These are phyloP conservation scores for Acridotheres tristis DNA, from an alignment of 2,797 vertebrate genomes.

Conservation along the genomic window DNA sequence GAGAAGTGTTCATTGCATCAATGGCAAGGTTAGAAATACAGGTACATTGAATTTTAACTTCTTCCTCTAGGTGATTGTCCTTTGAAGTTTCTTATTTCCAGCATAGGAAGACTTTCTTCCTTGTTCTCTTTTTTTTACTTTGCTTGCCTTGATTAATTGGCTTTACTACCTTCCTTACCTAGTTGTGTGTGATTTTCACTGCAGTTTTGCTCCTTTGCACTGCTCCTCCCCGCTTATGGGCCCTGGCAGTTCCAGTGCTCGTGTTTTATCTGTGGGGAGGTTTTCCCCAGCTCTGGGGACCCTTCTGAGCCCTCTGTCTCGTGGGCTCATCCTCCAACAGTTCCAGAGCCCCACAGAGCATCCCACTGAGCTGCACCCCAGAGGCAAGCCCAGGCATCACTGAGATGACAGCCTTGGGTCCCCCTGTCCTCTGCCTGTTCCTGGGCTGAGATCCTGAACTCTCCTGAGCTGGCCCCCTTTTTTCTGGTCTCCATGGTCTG, in stretches of 20 bases:
- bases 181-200: neutral
- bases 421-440: neutral
- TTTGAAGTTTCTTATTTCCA: neutral
- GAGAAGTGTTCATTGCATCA: neutral
- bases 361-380: neutral
- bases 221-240: fast-evolving
- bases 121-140: neutral
- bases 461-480: neutral
- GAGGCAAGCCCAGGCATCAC: neutral
- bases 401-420: neutral
- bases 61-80: neutral
- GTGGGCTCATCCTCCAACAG: neutral
- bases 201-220: neutral
- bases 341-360: neutral
- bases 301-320: neutral
- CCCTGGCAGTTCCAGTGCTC: fast-evolving
- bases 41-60: neutral
- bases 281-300: neutral
- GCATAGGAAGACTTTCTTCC: neutral
- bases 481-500: neutral
- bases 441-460: neutral
- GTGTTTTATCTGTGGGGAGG: neutral
- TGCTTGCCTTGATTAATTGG: neutral
- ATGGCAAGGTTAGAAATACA: neutral
- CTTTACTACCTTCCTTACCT: neutral